Percentiles rank a stretch among this genome's conserved stretches.
These are phyloP conservation scores for Xestia sexstrigata DNA, from an alignment of 2,888 invertebrate species.

Conservation along the genomic window DNA sequence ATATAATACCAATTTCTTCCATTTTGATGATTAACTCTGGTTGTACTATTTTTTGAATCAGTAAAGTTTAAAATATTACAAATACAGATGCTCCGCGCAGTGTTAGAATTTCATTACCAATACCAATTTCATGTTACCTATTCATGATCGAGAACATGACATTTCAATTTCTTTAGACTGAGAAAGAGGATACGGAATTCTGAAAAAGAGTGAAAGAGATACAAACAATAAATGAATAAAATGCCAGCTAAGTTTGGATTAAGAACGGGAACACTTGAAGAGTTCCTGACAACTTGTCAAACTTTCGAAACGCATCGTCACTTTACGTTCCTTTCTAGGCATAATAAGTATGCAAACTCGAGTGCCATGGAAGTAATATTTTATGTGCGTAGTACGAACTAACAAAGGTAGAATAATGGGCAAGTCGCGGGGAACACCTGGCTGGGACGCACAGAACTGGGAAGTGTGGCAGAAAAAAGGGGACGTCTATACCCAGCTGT, in stretches of 20 bases:
- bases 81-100: conserved; percentile 9
- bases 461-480: too few species aligned
- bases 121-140: conserved; percentile 4
- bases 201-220: conserved; percentile 25
- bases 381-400: too few species aligned
- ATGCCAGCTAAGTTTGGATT: not conserved
- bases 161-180: conserved; percentile 36
- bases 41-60: conserved; percentile 27
- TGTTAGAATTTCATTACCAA: not conserved
- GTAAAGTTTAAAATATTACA: conserved; percentile 30
- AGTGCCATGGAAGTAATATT: too few species aligned
- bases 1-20: conserved; percentile 95
- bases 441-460: too few species aligned
- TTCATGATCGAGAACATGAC: conserved; percentile 33
- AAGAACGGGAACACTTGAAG: not conserved
- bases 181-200: conserved; percentile 1
- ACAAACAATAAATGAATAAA: conserved; percentile 27
- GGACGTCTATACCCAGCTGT: too few species aligned
- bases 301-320: conserved; percentile 74
- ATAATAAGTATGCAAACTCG: not conserved
- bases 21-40: conserved; percentile 82
- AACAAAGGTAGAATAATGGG: too few species aligned
- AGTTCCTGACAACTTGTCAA: conserved; percentile 60
- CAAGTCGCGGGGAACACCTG: too few species aligned
- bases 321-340: conserved; percentile 63